A percentile compares a stretch with the other conserved stretches of the same genome.
Evolutionary conservation across 1,140 invertebrate species (phyloP).

Genomic region (Gryon sp.): DNA sequence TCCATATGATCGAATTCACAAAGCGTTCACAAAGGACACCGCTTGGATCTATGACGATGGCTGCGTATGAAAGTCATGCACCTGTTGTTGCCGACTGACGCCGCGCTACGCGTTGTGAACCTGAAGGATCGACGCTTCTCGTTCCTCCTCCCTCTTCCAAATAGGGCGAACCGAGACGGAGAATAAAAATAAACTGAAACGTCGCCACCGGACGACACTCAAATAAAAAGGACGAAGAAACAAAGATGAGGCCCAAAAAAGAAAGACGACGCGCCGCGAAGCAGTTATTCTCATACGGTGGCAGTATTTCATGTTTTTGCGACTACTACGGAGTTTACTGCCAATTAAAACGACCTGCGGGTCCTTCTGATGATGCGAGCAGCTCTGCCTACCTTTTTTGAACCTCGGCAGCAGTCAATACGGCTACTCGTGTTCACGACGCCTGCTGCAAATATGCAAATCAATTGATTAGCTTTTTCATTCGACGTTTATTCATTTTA

Average conservation of each 20-base stretch:
- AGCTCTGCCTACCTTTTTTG: slow-evolving; percentile 6
- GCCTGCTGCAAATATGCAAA: slow-evolving; percentile 51
- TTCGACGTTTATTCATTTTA: slow-evolving; percentile 19
- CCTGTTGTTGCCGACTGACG: slow-evolving; percentile 66
- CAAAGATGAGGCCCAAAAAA: slow-evolving; percentile 55
- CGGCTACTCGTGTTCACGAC: slow-evolving; percentile 48
- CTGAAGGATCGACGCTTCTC: slow-evolving; percentile 39
- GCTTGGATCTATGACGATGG: slow-evolving; percentile 59
- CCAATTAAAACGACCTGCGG: slow-evolving; percentile 69
- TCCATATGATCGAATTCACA: not conserved
- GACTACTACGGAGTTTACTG: slow-evolving; percentile 66
- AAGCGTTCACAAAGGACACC: slow-evolving; percentile 55
- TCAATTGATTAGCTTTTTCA: slow-evolving; percentile 45
- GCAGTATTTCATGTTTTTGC: slow-evolving; percentile 70
- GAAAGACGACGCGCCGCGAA: slow-evolving; percentile 44
- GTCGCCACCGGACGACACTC: slow-evolving; percentile 33
- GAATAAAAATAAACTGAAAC: slow-evolving; percentile 53
- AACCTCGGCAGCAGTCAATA: slow-evolving; percentile 7
- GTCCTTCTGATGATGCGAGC: slow-evolving; percentile 54
- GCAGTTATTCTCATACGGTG: slow-evolving; percentile 61
- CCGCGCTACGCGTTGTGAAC: slow-evolving; percentile 36
- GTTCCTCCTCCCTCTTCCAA: slow-evolving; percentile 39
- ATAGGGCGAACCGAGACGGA: slow-evolving; percentile 45
- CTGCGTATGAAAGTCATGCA: slow-evolving; percentile 68
- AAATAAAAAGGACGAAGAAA: slow-evolving; percentile 38